phyloP scores from a whole-genome alignment of 2,113 vertebrate species.

The Spermophilus dauricus region DNA sequence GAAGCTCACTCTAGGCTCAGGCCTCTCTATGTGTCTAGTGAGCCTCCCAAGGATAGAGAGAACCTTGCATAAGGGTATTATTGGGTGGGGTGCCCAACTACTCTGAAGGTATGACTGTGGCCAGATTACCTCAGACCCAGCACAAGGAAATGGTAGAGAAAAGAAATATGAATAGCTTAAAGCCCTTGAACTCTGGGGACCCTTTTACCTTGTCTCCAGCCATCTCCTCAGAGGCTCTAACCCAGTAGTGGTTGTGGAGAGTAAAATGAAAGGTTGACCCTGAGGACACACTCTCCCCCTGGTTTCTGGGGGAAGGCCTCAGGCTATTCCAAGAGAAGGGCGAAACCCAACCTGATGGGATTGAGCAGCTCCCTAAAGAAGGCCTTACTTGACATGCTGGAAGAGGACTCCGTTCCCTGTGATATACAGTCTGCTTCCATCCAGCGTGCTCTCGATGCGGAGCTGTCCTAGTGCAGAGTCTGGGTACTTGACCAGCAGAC shows the following conservation, averaged over 20 bases:
- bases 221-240: neutral
- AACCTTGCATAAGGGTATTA: neutral
- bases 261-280: neutral
- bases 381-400: constrained; percentile 86
- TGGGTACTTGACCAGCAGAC: constrained; percentile 87
- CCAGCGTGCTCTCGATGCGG: constrained; percentile 83
- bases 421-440: constrained; percentile 85
- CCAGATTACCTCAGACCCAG: neutral
- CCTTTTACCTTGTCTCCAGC: neutral
- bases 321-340: constrained; percentile 14
- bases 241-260: neutral
- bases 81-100: neutral
- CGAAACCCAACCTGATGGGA: neutral
- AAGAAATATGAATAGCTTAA: neutral
- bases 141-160: neutral
- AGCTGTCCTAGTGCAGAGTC: constrained; percentile 88
- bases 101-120: neutral
- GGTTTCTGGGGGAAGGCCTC: constrained; percentile 7
- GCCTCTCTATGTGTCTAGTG: neutral
- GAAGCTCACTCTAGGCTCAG: neutral
- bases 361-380: neutral
- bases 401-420: constrained; percentile 86
- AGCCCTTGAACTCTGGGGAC: neutral
- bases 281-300: neutral
- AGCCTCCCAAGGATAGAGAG: neutral